phyloP scores from a whole-genome alignment of 2,888 invertebrate genomes.

The Bombylius discolor region DNA sequence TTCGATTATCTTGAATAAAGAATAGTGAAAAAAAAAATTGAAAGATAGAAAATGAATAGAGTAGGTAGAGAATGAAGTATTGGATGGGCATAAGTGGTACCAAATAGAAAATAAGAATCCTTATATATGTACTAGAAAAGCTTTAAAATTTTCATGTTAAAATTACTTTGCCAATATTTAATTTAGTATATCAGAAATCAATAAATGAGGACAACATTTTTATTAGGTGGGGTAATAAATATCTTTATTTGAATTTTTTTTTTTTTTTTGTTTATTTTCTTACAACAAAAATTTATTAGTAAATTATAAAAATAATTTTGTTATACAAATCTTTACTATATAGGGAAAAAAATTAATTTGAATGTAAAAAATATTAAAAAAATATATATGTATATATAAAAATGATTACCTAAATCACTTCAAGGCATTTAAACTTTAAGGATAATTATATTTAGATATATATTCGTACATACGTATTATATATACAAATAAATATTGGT shows the following conservation, averaged over 20 bases:
- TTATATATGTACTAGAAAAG: not conserved
- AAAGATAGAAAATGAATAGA: not conserved
- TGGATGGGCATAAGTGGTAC: not conserved
- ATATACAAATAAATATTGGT: too few relatives aligned
- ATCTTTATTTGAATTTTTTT: not conserved
- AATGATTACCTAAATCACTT: too few relatives aligned
- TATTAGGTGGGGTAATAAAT: not conserved
- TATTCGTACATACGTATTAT: too few relatives aligned
- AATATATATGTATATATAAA: too few relatives aligned
- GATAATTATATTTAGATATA: too few relatives aligned
- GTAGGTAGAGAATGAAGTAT: not conserved
- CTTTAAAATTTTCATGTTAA: not conserved
- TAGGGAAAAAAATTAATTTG: too few relatives aligned
- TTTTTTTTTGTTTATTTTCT: not conserved
- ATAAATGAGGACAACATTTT: not conserved
- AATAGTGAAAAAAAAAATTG: not conserved
- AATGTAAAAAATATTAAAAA: too few relatives aligned
- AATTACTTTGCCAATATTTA: not conserved
- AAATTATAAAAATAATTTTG: too few relatives aligned
- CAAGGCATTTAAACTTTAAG: too few relatives aligned
- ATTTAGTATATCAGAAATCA: not conserved
- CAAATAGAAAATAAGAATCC: not conserved
- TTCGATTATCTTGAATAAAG: not conserved
- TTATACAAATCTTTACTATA: too few relatives aligned
- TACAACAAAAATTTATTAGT: not conserved